Percentiles rank a stretch among this genome's conserved stretches.
These are phyloP conservation scores for Crax fasciolata DNA, from an alignment of 2,797 vertebrate genomes.

Conservation along the genomic window DNA sequence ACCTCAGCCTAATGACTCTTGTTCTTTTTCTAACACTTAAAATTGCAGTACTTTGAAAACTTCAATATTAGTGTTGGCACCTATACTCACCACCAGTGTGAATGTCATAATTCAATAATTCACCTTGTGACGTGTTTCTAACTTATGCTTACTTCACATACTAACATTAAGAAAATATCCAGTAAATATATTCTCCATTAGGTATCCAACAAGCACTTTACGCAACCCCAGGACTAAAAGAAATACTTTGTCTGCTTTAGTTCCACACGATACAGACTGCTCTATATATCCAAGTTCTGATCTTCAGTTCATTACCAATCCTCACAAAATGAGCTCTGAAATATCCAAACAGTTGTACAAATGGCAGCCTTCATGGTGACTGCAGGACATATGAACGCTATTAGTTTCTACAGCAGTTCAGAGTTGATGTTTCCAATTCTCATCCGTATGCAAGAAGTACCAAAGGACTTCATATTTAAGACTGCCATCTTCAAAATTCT, in stretches of 20 bases:
- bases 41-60: neutral
- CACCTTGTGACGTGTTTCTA: neutral
- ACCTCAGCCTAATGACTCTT: neutral
- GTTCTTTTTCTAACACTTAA: neutral
- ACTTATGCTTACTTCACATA: neutral
- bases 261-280: neutral
- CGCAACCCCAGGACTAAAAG: neutral
- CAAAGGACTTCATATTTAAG: neutral
- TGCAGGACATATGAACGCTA: neutral
- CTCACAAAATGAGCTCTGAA: neutral
- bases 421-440: neutral
- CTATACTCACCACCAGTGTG: neutral
- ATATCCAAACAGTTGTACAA: neutral
- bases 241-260: neutral
- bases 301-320: neutral
- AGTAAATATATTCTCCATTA: neutral
- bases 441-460: neutral
- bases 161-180: neutral
- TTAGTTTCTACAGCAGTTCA: neutral
- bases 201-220: neutral
- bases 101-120: rapidly evolving
- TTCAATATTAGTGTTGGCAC: neutral
- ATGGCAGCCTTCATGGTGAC: neutral
- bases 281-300: neutral
- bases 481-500: neutral